A percentile compares a stretch with the other conserved stretches of the same genome.
These are phyloP conservation scores for Drosophila lowei DNA, from an alignment of 1,140 invertebrate species.

Conservation along the genomic window DNA sequence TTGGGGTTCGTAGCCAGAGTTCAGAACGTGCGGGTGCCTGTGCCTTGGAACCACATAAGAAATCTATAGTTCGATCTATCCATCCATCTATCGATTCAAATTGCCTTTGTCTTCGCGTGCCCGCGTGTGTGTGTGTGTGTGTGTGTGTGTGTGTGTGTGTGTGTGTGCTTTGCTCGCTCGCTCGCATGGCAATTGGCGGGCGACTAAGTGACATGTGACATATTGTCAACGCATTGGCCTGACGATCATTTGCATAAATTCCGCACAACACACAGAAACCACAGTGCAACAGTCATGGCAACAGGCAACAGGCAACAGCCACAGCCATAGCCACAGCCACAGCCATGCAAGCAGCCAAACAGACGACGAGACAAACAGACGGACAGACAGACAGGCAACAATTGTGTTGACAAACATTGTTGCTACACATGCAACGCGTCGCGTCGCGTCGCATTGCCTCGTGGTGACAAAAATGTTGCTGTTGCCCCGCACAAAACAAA, in stretches of 20 bases:
- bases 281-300: constrained; percentile 5
- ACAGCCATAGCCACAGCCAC: constrained; percentile 14
- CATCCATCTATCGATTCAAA: constrained; percentile 48
- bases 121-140: constrained; percentile 9
- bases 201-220: constrained; percentile 78
- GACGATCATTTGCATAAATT: constrained; percentile 80
- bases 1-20: constrained; percentile 42
- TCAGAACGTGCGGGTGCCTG: constrained; percentile 70
- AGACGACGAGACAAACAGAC: too few relatives aligned
- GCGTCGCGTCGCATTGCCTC: constrained; percentile 12
- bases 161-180: constrained; percentile 2
- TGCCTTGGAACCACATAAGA: constrained; percentile 48
- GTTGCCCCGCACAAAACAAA: constrained; percentile 5
- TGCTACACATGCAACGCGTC: constrained; percentile 74
- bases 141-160: constrained; percentile 26
- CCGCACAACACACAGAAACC: constrained; percentile 41
- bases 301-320: constrained; percentile 17
- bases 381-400: constrained; percentile 24
- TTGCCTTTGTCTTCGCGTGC: constrained; percentile 12
- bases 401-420: constrained; percentile 80
- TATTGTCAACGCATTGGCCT: constrained; percentile 78
- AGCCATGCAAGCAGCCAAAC: constrained; percentile 9
- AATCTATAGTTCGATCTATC: constrained; percentile 44
- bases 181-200: constrained; percentile 37
- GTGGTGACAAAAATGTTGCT: constrained; percentile 77